Evolutionary conservation across 2,113 vertebrate genomes (phyloP).

Genomic region (Epinephelus fuscoguttatus): DNA sequence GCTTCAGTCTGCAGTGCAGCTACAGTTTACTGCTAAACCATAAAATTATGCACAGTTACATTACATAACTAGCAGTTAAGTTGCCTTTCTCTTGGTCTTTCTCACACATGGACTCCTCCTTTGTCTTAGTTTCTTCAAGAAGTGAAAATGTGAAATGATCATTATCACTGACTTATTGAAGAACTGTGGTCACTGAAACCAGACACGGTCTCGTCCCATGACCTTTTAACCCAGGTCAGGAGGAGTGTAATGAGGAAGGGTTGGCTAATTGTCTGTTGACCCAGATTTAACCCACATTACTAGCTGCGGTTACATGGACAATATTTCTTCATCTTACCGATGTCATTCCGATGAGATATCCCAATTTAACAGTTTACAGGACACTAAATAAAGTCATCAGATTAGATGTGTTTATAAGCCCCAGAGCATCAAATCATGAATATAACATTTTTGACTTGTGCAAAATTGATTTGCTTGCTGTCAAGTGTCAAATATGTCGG

Average conservation of each 20-base stretch:
- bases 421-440: no score
- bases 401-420: no score
- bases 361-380: no score
- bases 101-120: background rate
- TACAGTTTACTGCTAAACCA: conserved; percentile 9
- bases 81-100: background rate
- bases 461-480: no score
- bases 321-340: no score
- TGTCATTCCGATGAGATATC: no score
- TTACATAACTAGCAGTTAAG: background rate
- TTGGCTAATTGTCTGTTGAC: conserved; percentile 2
- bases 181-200: background rate
- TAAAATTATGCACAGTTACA: background rate
- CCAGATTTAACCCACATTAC: background rate
- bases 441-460: no score
- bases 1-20: background rate
- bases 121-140: background rate
- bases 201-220: background rate
- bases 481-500: no score
- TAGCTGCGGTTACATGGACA: no score
- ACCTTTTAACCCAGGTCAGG: background rate
- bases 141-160: background rate
- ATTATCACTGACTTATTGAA: background rate
- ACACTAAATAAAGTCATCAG: no score
- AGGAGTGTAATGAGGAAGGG: background rate